Evolutionary conservation across 2,888 invertebrate species (phyloP), one percentile per base, ranked within the genome.

Genomic region (Clunio marinus): DNA sequence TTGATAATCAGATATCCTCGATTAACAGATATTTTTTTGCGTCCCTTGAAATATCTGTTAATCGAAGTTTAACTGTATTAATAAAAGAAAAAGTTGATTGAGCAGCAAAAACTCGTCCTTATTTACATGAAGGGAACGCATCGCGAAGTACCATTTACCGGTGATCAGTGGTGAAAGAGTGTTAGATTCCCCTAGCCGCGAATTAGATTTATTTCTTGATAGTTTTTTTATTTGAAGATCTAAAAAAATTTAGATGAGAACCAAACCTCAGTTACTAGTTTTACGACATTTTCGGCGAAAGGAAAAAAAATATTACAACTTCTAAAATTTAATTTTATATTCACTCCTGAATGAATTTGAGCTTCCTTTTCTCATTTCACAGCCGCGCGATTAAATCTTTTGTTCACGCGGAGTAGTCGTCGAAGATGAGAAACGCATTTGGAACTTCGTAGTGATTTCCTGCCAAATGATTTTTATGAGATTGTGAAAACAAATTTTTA

Each of bases 301-400:
- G 8, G 22, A 17, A 24, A 22, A 4, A 25, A n/a, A 2, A 57
- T 57, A 25, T 57, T 45, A 45, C 45, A 45, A 45, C 45, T 62
- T 60, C 35, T 22, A 60, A n/a, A n/a, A n/a, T n/a, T n/a, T n/a
- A n/a, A 35, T 65, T 65, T 65, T 51, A 20, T 51, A 8, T 51
- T 22, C 51, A 51, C 22, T 51, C 35, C 45, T 17, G 4, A 32
- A 7, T 32, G 4, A 57, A 57, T 55, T 66, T 55, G 17, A 66
- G 66, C 55, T 66, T 66, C 27, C 41, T 66, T 32, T n/a, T n/a
- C n/a, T 66, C 51, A 20, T 63, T 63, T 63, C 62, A 24, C 28
- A 32, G 46, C 55, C 55, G 46, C 55, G 66, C 66, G 66, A 66
- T 66, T 66, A 45, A 66, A 66, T 66, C 66, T 66, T 66, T 66